phyloP scores from a whole-genome alignment of 1,140 invertebrate genomes.

The Procambarus virginalis region DNA sequence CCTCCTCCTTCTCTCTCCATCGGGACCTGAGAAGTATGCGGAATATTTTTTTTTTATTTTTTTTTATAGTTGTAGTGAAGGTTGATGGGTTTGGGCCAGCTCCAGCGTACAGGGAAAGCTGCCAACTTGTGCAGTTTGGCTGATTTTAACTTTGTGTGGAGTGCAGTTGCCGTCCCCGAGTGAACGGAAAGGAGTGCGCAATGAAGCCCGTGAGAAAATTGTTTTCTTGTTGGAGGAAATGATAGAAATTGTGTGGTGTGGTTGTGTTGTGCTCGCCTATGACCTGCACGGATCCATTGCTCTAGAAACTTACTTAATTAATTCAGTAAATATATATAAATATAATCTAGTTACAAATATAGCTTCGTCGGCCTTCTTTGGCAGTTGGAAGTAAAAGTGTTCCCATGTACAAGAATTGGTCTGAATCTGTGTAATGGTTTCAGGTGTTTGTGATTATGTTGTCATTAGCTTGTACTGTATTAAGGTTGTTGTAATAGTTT shows the following conservation, averaged over 20 bases:
- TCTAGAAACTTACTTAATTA: not conserved
- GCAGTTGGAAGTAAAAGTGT: not conserved
- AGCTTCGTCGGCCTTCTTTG: not conserved
- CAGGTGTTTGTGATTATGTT: too few species aligned
- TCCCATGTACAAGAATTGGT: not conserved
- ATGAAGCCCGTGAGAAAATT: conserved; percentile 49
- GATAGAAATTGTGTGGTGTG: not conserved
- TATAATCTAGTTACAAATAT: not conserved
- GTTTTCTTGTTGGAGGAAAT: not conserved
- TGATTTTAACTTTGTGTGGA: conserved; percentile 34
- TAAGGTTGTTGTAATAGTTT: too few species aligned
- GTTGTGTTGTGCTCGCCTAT: not conserved
- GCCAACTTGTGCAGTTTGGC: conserved; percentile 36
- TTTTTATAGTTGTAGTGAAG: not conserved
- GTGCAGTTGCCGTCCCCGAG: conserved; percentile 42
- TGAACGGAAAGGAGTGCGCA: conserved; percentile 40
- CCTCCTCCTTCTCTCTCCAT: not conserved
- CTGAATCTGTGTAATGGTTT: not conserved
- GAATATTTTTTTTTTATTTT: not conserved
- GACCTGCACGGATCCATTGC: not conserved
- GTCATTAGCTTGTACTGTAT: too few species aligned
- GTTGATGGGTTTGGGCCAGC: conserved; percentile 28
- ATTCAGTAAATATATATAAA: not conserved
- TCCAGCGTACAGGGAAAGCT: conserved; percentile 31
- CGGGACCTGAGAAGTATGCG: not conserved